A percentile compares a stretch with the other conserved stretches of the same genome.
phyloP scores from a whole-genome alignment of 2,888 invertebrate genomes.

The Leptinotarsa juncta region DNA sequence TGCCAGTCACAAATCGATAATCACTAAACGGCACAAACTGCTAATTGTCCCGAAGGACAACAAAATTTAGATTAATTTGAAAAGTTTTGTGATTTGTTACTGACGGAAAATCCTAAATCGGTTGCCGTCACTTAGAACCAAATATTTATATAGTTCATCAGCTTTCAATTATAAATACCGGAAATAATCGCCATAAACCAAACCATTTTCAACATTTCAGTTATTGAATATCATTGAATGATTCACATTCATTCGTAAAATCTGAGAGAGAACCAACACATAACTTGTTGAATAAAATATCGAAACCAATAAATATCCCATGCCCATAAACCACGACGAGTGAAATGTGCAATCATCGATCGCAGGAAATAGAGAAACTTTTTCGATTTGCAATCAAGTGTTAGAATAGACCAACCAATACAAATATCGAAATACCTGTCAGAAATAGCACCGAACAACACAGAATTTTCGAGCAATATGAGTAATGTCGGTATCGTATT shows the following conservation, averaged over 20 bases:
- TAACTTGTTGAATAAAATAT: background rate
- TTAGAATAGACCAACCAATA: background rate
- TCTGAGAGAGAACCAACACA: background rate
- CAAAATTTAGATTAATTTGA: too few species aligned
- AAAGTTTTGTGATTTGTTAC: too few species aligned
- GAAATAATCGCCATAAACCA: too few species aligned
- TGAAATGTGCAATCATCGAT: slow-evolving; percentile 7
- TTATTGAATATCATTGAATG: background rate
- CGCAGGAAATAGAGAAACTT: slow-evolving; percentile 14
- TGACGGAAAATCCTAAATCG: too few species aligned
- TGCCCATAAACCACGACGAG: background rate
- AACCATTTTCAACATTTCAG: background rate
- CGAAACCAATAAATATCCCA: background rate
- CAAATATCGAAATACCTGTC: slow-evolving; percentile 9
- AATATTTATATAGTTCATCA: too few species aligned
- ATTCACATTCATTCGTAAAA: background rate
- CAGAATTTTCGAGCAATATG: background rate
- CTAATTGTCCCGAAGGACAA: too few species aligned
- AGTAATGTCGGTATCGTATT: slow-evolving; percentile 8
- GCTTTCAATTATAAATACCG: background rate
- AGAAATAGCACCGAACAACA: slow-evolving; percentile 2
- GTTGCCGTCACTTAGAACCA: too few species aligned
- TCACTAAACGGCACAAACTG: too few species aligned
- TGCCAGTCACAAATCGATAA: too few species aligned
- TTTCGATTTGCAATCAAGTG: slow-evolving; percentile 8